Conservation (phyloP, 2,888 invertebrate species). For the Erannis defoliaria region DNA sequence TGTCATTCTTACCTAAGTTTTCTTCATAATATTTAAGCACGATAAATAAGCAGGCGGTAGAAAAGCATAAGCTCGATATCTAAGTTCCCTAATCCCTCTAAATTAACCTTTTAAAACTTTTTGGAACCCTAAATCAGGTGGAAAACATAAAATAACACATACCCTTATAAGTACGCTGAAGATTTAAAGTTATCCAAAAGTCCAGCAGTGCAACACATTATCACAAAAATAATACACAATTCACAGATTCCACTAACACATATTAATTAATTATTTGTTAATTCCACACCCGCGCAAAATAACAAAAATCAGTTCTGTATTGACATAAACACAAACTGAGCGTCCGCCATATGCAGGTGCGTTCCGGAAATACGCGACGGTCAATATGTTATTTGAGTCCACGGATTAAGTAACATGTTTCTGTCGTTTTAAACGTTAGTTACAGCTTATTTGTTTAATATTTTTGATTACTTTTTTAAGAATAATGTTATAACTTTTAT, state of each 20-base stretch:
- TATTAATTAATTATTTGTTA: constrained; percentile 72
- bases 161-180: constrained; percentile 80
- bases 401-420: background rate
- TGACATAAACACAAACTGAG: constrained; percentile 87
- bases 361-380: constrained; percentile 68
- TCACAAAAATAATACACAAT: constrained; percentile 79
- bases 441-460: background rate
- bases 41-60: constrained; percentile 20
- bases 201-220: constrained; percentile 79
- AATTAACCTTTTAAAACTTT: constrained; percentile 45
- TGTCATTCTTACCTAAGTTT: constrained; percentile 25
- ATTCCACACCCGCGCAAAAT: constrained; percentile 85
- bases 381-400: constrained; percentile 11
- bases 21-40: constrained; percentile 8
- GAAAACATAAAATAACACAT: constrained; percentile 80
- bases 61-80: constrained; percentile 25
- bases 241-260: constrained; percentile 80
- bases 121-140: constrained; percentile 59
- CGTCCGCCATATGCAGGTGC: constrained; percentile 85
- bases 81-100: constrained; percentile 33
- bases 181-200: constrained; percentile 75
- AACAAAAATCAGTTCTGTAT: constrained; percentile 83
- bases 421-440: background rate
- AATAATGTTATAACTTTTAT: background rate
- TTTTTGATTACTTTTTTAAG: too few relatives aligned